A percentile compares a stretch with the other conserved stretches of the same genome.
These are phyloP conservation scores for Meloidogyne hapla DNA, from an alignment of 1,140 invertebrate species.

Conservation along the genomic window DNA sequence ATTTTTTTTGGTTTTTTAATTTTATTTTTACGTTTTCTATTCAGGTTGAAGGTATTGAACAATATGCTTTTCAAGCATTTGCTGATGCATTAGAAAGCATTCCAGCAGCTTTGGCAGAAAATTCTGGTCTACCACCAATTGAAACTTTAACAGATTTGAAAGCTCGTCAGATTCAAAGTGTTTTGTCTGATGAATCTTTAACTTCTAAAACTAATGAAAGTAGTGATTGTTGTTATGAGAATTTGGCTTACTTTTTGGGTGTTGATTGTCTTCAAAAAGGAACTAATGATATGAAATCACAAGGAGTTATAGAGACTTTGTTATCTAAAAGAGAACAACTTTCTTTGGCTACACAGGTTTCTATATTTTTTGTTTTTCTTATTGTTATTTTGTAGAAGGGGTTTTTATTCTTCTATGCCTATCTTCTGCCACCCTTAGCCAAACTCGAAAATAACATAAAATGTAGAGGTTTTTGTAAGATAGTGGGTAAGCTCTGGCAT, in stretches of 20 bases:
- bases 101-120: slow-evolving; percentile 92
- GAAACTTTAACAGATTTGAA: slow-evolving; percentile 89
- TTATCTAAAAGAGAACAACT: slow-evolving; percentile 97
- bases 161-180: slow-evolving; percentile 81
- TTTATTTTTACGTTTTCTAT: slow-evolving; percentile 11
- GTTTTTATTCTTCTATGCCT: too few relatives aligned
- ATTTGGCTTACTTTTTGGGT: slow-evolving; percentile 70
- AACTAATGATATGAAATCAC: slow-evolving; percentile 85
- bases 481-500: too few relatives aligned
- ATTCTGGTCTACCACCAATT: slow-evolving; percentile 88
- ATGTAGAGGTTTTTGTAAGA: too few relatives aligned
- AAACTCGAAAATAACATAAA: too few relatives aligned
- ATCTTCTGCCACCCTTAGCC: too few relatives aligned
- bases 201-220: background rate
- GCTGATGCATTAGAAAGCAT: slow-evolving; percentile 90
- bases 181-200: slow-evolving; percentile 65
- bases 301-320: slow-evolving; percentile 94
- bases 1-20: background rate
- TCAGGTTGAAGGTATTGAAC: slow-evolving; percentile 83
- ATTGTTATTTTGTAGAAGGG: too few relatives aligned
- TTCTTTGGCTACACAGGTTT: slow-evolving; percentile 78
- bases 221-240: background rate
- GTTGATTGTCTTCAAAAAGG: slow-evolving; percentile 90
- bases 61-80: slow-evolving; percentile 94
- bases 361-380: too few relatives aligned